Conservation (phyloP, 2,888 invertebrate genomes). For the Ornithoptera alexandrae region DNA sequence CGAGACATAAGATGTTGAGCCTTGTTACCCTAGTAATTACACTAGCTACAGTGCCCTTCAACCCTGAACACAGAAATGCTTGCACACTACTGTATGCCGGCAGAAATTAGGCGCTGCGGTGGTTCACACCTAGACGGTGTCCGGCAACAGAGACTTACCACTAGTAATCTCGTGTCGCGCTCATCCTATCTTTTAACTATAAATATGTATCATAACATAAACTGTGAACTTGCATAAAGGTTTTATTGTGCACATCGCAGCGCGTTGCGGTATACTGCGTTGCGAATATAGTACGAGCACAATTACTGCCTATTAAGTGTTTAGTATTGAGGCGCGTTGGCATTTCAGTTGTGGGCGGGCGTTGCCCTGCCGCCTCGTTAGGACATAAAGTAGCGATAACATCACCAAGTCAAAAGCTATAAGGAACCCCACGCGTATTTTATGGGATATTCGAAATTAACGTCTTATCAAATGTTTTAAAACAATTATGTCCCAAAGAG, state of each 20-base stretch:
- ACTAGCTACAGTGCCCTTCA: too few species aligned
- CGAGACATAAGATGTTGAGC: too few species aligned
- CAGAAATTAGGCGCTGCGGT: too few species aligned
- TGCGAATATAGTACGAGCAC: conserved; percentile 2
- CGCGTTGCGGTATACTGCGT: neutral
- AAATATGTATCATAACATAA: too few species aligned
- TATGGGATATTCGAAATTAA: conserved; percentile 29
- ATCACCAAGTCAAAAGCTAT: conserved; percentile 30
- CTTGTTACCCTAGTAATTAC: too few species aligned
- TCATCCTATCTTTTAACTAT: too few species aligned
- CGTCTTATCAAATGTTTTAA: conserved; percentile 23
- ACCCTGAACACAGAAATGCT: too few species aligned
- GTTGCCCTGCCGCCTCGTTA: conserved; percentile 33
- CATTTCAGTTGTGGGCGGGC: conserved; percentile 20
- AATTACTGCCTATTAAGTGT: conserved; percentile 22
- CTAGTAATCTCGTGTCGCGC: too few species aligned
- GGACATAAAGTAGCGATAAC: conserved; percentile 33
- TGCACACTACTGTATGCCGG: too few species aligned
- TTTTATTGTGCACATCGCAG: neutral
- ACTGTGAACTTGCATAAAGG: too few species aligned
- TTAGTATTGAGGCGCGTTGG: conserved; percentile 13
- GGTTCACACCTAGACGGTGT: too few species aligned
- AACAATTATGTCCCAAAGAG: conserved; percentile 11
- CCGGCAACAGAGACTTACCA: too few species aligned
- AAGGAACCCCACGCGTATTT: conserved; percentile 31